Base-by-base conservation (phyloP, 2,797 vertebrate genomes). In the Intellagama lesueurii region DNA sequence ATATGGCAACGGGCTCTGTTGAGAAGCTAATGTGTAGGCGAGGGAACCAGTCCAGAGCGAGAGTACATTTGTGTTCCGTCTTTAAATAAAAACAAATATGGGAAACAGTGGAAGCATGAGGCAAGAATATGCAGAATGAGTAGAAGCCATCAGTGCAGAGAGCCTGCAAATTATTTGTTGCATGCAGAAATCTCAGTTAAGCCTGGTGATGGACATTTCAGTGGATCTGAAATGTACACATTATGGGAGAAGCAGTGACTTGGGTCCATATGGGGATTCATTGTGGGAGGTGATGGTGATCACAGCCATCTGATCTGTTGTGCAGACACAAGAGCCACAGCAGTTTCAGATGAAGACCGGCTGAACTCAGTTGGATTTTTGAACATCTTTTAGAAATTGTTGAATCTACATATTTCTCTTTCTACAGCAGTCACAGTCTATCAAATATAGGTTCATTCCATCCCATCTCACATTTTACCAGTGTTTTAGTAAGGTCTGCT, bases 91-190 rank as follows among this genome's bases (percentile, higher is more conserved):
- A 78, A 47, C 9, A 75, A 40, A 81, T 86, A 83, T 73, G 44
- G 56, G 72, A 76, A 0, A 69, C 92, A 87, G 89, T 14, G 32
- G 52, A 89, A 91, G 86, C 19, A 1, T 19, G 26, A 49, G 17
- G 19, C 32, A 72, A 81, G 56, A 85, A 85, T 76, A 30, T 7
- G 79, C 81, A 30, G 60, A n/a, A 86, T 52, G 68, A 17, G 14
- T 35, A 24, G 5, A 17, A 83, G 88, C 19, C 83, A 92, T n/a
- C 28, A 32, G 77, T 91, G 88, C 0, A 69, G 47, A 83, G 14
- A 85, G 86, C 4, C 44, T 85, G 17, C 1, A 87, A 86, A 88
- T 84, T 3, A 9, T 44, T 69, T 83, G 52, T 0, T 12, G 19
- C 1, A 2, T 14, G 70, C 28, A 78, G 90, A 69, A 88, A 72